Evolutionary conservation across 2,888 invertebrate species (phyloP).

Genomic region (Drosophila percnosoma): DNA sequence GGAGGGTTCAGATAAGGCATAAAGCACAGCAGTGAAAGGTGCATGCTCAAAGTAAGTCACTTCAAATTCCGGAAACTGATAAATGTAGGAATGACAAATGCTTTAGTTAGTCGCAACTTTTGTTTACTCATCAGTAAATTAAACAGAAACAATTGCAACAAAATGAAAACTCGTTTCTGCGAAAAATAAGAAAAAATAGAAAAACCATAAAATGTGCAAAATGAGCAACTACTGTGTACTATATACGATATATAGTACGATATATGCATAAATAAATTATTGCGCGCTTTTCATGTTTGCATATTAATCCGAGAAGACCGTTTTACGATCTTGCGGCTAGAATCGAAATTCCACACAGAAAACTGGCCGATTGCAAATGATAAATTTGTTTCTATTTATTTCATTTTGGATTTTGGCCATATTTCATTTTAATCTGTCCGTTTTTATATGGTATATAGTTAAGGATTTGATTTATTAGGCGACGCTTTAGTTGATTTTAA

Average conservation of each 20-base stretch:
- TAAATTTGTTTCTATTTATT: not conserved
- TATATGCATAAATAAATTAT: constrained; percentile 36
- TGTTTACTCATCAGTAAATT: constrained; percentile 29
- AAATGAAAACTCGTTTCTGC: constrained; percentile 13
- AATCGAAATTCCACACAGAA: constrained; percentile 1
- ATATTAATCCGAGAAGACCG: constrained; percentile 35
- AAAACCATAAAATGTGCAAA: constrained; percentile 13
- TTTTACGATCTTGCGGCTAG: constrained; percentile 24
- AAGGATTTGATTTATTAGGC: constrained; percentile 49
- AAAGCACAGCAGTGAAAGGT: constrained; percentile 6
- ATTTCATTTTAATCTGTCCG: constrained; percentile 10
- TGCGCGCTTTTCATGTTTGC: constrained; percentile 29
- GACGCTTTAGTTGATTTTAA: constrained; percentile 9
- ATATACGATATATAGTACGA: not conserved
- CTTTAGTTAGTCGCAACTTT: constrained; percentile 26
- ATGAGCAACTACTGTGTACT: constrained; percentile 7
- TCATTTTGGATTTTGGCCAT: not conserved
- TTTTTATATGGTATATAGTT: constrained; percentile 39
- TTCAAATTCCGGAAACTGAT: constrained; percentile 47
- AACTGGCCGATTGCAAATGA: not conserved
- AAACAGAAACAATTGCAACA: not conserved
- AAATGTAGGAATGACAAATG: constrained; percentile 40
- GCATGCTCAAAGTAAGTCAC: not conserved
- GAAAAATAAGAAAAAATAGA: constrained; percentile 12
- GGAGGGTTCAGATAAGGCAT: constrained; percentile 32